Evolutionary conservation across 2,113 vertebrate genomes (phyloP).

Genomic region (Silurus meridionalis): DNA sequence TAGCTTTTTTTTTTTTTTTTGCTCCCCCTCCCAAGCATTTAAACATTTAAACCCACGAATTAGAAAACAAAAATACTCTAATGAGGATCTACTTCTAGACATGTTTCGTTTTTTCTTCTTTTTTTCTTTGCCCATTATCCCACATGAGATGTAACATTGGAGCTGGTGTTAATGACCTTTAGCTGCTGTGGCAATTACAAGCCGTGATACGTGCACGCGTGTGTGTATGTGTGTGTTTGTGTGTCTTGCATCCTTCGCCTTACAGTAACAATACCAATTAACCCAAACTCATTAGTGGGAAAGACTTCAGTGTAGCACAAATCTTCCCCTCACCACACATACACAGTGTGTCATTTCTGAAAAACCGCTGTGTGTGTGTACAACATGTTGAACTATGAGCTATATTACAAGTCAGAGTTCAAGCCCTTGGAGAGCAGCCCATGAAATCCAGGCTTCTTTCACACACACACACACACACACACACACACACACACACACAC

Average conservation of each 20-base stretch:
- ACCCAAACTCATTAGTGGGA: conserved; percentile 75
- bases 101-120: conserved; percentile 49
- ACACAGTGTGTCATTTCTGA: conserved; percentile 69
- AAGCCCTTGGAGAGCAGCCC: conserved; percentile 54
- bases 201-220: conserved; percentile 66
- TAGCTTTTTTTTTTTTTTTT: conserved; percentile 63
- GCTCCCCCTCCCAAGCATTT: not conserved
- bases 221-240: conserved; percentile 56
- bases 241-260: conserved; percentile 66
- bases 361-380: conserved; percentile 55
- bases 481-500: conserved; percentile 27
- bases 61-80: conserved; percentile 75
- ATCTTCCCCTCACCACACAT: conserved; percentile 65
- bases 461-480: conserved; percentile 15
- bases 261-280: conserved; percentile 79
- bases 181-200: conserved; percentile 71
- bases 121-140: conserved; percentile 59
- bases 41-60: conserved; percentile 69
- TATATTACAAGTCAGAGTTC: conserved; percentile 72
- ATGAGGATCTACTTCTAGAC: conserved; percentile 61
- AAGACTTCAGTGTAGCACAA: conserved; percentile 71
- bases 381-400: conserved; percentile 58
- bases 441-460: conserved; percentile 50
- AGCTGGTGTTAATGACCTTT: conserved; percentile 74
- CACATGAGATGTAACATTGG: conserved; percentile 62